Evolutionary conservation across 2,113 vertebrate species (phyloP).

Genomic region (Galeopterus variegatus): DNA sequence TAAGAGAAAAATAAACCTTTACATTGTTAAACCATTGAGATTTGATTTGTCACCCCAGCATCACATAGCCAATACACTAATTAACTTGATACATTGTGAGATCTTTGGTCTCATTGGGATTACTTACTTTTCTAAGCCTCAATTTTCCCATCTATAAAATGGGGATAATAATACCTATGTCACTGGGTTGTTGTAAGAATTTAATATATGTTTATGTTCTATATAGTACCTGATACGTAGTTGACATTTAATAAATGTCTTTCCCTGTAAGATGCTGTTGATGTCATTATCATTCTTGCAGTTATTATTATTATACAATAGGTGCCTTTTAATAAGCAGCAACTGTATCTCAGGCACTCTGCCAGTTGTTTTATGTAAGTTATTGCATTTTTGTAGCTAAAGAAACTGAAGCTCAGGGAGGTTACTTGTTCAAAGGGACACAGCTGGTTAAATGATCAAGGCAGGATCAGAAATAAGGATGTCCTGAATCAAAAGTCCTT

Average conservation of each 20-base stretch:
- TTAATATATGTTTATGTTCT: not conserved
- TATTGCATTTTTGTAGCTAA: not conserved
- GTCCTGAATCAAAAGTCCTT: not conserved
- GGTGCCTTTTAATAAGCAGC: not conserved
- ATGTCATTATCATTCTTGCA: not conserved
- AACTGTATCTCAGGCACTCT: not conserved
- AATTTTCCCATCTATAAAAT: not conserved
- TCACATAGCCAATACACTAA: not conserved
- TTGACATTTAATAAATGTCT: constrained; percentile 13
- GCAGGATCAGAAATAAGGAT: not conserved
- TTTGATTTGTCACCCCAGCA: not conserved
- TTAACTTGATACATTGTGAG: not conserved
- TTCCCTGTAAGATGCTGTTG: not conserved
- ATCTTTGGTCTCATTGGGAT: not conserved
- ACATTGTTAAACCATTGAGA: not conserved
- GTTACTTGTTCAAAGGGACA: constrained; percentile 26
- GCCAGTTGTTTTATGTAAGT: not conserved
- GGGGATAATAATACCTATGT: not conserved
- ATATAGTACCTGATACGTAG: not conserved
- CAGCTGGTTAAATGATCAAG: not conserved
- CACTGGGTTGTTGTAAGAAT: not conserved
- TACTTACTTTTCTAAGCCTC: not conserved
- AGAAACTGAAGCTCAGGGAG: constrained; percentile 24
- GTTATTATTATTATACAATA: not conserved
- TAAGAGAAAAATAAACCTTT: not conserved